Base-by-base conservation (phyloP, 1,140 invertebrate species). In the Potamilus streckersoni region DNA sequence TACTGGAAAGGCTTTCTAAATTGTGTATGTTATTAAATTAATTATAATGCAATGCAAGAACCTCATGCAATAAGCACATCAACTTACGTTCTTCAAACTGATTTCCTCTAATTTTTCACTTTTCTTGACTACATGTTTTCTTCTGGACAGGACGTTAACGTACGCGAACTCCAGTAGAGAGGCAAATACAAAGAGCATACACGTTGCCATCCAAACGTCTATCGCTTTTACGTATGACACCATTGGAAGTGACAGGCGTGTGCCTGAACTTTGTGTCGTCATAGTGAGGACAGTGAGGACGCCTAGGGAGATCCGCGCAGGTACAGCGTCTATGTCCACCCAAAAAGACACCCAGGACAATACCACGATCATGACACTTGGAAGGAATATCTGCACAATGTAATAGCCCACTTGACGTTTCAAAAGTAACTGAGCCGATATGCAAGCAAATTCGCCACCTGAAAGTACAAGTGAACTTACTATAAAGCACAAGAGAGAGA, bases 261-360 rank as follows among this genome's bases (percentile, higher is more conserved):
- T 71, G 19, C 77, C 78, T 2, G 80, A 71, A 59, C 72, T 81
- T 19, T 81, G 79, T 63, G 78, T 83, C 56, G 79, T 84, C 76
- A 83, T 76, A 15, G 82, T 85, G 19, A 83, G 72, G 3, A 85
- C 78, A 49, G 87, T 87, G n/a, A 88, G 74, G 19, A 88, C 75
- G 3, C 92, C 92, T 69, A 93, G 85, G 60, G 91, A 90, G 20
- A 93, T 91, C 76, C 93, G 86, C 13, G 92, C 93, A 8, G 92
- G 91, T 11, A 92, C 91, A 77, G 92, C 92, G 60, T 92, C 91
- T 31, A 92, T 91, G 78, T 93, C 92, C 65, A 93, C 91, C 96
- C 96, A 98, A 89, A 98, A 98, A 0, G 96, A 97, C 0, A 98
- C 96, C 96, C 96, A 99, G 1, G 96, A 97, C 0, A 98, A 90